Percentiles rank a stretch among this genome's conserved stretches.
Conservation (phyloP, 2,113 vertebrate genomes). For the Gymnobelideus leadbeateri region DNA sequence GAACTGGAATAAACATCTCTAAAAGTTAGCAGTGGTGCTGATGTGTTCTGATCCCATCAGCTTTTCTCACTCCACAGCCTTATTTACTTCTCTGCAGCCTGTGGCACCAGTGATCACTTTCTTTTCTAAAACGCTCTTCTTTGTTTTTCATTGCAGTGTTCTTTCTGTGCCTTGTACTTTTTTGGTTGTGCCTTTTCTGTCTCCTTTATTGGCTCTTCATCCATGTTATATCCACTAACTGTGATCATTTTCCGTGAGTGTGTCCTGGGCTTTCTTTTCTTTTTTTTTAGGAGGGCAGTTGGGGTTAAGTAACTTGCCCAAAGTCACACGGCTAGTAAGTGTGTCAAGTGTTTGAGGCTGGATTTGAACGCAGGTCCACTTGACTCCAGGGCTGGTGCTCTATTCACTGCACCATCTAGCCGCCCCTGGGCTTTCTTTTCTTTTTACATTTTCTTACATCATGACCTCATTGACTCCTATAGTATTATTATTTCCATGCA, state of each 20-base stretch:
- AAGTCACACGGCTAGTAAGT: no score
- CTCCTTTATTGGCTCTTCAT: background rate
- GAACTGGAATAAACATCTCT: background rate
- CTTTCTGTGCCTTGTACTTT: background rate
- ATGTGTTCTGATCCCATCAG: background rate
- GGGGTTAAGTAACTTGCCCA: no score
- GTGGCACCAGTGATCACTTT: background rate
- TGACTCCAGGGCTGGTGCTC: no score
- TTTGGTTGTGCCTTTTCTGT: background rate
- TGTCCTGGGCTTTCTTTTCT: background rate
- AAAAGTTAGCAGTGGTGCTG: background rate
- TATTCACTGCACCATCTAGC: no score
- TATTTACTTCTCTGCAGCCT: background rate
- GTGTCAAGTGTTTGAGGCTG: no score
- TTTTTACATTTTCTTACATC: background rate
- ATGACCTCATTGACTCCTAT: background rate
- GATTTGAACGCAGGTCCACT: no score
- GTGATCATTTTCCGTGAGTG: background rate
- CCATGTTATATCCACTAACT: background rate
- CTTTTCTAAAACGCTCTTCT: background rate
- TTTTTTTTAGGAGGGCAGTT: background rate
- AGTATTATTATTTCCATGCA: background rate
- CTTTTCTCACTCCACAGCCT: background rate
- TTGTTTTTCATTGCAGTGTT: background rate
- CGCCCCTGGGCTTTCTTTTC: background rate